Base-by-base conservation (phyloP, 2,797 vertebrate genomes). In the Pseudochirops corinnae region DNA sequence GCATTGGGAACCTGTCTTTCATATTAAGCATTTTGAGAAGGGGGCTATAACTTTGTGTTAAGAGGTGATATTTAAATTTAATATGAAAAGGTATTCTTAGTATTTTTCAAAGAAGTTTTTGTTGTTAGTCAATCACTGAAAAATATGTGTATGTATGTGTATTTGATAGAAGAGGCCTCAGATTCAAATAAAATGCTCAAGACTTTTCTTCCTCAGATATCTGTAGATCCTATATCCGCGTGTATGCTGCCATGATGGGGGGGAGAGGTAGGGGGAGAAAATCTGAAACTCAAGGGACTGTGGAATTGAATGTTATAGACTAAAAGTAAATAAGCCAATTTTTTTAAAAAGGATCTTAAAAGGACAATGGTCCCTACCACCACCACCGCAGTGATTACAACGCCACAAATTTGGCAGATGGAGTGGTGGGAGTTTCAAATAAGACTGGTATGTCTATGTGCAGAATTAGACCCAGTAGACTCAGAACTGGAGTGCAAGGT, bases 11-110 rank as follows among this genome's bases (percentile, higher is more conserved):
- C 52, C 9, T 33, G 9, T 93, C 52, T 93, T 93, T 82, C 52
- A 3, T 82, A 55, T 5, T 93, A 95, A 96, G 93, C 33, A 91
- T 94, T 90, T 92, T 92, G 57, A 87, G 26, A 90, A 90, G 55
- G 58, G 87, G 90, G 55, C 28, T 21, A 24, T 93, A 96, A 62
- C 87, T 95, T 90, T 62, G 31, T 46, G 4, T 93, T 93, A 39
- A 56, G 53, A 82, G 39, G 55, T 55, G 26, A 56, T 39, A 60
- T 57, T 52, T 92, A 14, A 58, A 60, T 92, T 57, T 60, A 31
- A 95, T 91, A 92, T 60, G 58, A 60, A 31, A 60, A 60, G 10
- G 9, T 60, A 60, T 60, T 10, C 28, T 60, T 82, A 24, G 10
- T 50, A 26, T 87, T 82, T 74, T 39, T 39, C 67, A 82, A 24